Conservation (phyloP, 2,113 vertebrate genomes). For the Protobothrops flavoviridis region DNA sequence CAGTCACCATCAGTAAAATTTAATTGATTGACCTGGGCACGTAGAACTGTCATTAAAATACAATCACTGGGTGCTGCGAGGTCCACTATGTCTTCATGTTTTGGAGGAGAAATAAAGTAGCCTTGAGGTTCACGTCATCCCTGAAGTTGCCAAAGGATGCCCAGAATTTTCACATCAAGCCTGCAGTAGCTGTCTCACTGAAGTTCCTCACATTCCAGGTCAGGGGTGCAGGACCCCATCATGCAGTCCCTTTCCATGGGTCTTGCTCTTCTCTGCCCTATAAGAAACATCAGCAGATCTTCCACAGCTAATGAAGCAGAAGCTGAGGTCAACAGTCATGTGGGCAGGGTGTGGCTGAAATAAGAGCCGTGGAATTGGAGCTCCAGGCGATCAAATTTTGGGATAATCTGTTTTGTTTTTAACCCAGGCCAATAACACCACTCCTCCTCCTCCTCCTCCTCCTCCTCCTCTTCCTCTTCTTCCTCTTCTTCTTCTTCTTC, state of each 20-base stretch:
- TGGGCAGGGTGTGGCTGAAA: background rate
- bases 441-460: rapidly evolving
- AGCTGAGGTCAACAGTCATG: background rate
- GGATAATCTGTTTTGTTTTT: background rate
- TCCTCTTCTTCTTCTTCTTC: rapidly evolving
- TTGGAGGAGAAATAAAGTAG: background rate
- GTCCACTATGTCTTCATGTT: background rate
- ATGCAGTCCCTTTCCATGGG: background rate
- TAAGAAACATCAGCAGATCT: background rate
- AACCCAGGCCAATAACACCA: background rate
- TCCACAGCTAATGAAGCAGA: background rate
- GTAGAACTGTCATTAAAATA: background rate
- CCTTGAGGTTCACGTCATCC: background rate
- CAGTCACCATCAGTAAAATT: background rate
- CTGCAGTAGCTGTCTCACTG: background rate
- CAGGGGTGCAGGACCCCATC: background rate
- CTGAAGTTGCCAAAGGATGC: too few relatives aligned
- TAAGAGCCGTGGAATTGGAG: background rate
- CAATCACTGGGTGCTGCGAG: background rate
- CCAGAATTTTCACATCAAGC: background rate
- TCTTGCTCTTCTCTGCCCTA: background rate
- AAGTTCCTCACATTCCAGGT: too few relatives aligned
- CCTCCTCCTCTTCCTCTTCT: background rate
- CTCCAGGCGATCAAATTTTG: background rate
- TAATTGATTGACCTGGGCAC: background rate